Conservation (phyloP, 2,888 invertebrate species). For the Caradrina clavipalpis region DNA sequence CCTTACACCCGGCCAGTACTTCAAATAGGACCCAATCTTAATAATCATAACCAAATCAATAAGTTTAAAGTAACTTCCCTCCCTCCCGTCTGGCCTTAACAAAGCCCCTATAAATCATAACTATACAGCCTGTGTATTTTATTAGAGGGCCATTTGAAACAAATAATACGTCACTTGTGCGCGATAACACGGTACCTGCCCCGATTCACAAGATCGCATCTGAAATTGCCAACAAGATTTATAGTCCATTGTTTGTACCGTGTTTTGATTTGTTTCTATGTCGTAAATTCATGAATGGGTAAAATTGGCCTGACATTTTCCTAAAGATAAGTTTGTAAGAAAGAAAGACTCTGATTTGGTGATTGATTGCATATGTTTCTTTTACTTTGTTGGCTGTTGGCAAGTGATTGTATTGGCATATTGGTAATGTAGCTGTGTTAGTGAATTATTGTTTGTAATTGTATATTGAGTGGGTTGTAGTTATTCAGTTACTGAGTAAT, state of each 20-base stretch:
- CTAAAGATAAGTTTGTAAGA: slow-evolving; percentile 67
- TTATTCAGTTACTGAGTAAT: not conserved
- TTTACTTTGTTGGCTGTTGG: slow-evolving; percentile 37
- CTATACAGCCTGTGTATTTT: slow-evolving; percentile 61
- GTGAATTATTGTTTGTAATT: slow-evolving; percentile 16
- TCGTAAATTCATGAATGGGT: slow-evolving; percentile 80
- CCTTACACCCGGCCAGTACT: too few relatives aligned
- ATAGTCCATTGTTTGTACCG: slow-evolving; percentile 81
- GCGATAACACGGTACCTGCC: slow-evolving; percentile 75
- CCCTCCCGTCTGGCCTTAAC: slow-evolving; percentile 20
- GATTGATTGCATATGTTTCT: slow-evolving; percentile 54
- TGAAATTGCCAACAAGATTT: slow-evolving; percentile 85
- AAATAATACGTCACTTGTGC: slow-evolving; percentile 67
- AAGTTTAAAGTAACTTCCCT: slow-evolving; percentile 27
- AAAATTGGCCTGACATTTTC: slow-evolving; percentile 72
- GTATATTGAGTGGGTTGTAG: not conserved
- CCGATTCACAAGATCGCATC: slow-evolving; percentile 82
- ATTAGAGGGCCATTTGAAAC: slow-evolving; percentile 66
- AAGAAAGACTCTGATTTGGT: slow-evolving; percentile 49
- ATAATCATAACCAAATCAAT: slow-evolving; percentile 22
- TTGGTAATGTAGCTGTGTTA: slow-evolving; percentile 19
- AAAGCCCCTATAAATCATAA: slow-evolving; percentile 58
- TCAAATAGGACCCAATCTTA: not conserved
- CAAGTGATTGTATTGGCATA: slow-evolving; percentile 44
- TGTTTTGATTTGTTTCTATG: slow-evolving; percentile 84